These are phyloP conservation scores for Orius laevigatus DNA, from an alignment of 1,140 invertebrate species.

Conservation along the genomic window DNA sequence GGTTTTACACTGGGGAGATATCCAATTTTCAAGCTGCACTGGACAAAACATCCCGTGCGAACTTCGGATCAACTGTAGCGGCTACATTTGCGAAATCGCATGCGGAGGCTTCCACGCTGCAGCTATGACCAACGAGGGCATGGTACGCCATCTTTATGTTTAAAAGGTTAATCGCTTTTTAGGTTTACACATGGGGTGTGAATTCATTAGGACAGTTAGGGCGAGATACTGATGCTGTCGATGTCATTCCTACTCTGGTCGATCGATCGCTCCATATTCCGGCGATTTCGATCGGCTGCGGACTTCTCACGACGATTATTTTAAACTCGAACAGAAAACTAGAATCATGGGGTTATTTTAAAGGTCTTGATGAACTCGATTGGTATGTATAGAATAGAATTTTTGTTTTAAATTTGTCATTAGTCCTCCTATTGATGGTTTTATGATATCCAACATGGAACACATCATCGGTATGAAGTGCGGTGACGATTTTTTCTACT, in stretches of 20 bases:
- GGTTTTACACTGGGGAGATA: conserved; percentile 4
- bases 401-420: too few species aligned
- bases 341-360: background rate
- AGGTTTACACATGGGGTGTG: background rate
- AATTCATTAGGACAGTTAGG: background rate
- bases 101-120: conserved; percentile 5
- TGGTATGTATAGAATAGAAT: too few species aligned
- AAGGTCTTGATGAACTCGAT: too few species aligned
- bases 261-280: background rate
- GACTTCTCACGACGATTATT: background rate
- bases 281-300: background rate
- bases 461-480: too few species aligned
- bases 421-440: too few species aligned
- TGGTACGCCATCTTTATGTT: background rate
- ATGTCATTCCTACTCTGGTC: background rate
- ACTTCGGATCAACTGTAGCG: background rate
- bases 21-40: background rate
- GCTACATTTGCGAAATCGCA: background rate
- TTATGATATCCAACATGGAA: too few species aligned
- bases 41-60: background rate
- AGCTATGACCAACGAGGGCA: background rate
- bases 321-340: background rate
- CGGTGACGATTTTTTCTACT: too few species aligned
- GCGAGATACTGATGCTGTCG: background rate
- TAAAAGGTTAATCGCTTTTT: conserved; percentile 3